Conservation (phyloP, 2,113 vertebrate genomes). For the Leptobrachium leishanense region DNA sequence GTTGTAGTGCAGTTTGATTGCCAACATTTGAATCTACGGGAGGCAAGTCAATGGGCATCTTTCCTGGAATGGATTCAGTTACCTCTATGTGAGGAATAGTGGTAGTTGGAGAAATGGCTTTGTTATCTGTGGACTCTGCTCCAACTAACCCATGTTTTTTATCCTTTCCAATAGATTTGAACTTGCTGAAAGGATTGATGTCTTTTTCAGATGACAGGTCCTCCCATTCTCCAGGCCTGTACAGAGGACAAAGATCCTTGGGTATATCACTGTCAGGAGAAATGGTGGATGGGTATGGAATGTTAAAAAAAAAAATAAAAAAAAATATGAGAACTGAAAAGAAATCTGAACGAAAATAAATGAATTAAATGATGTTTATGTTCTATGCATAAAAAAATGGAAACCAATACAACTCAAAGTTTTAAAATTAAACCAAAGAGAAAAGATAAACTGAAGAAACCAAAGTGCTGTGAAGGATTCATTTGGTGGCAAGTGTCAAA, state of each 20-base stretch:
- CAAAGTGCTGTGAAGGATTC: constrained; percentile 25
- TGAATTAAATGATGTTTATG: constrained; percentile 53
- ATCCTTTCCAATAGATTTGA: constrained; percentile 79
- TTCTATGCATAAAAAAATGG: constrained; percentile 38
- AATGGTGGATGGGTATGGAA: constrained; percentile 71
- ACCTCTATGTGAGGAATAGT: constrained; percentile 51
- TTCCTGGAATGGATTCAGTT: constrained; percentile 53
- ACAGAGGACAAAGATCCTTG: constrained; percentile 99
- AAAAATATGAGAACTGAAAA: constrained; percentile 55
- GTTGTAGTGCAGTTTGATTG: background rate
- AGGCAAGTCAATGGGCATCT: background rate
- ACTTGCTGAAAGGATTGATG: constrained; percentile 95
- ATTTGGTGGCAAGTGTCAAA: background rate
- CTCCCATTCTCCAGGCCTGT: constrained; percentile 98
- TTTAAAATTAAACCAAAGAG: constrained; percentile 57
- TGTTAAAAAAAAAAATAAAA: constrained; percentile 69
- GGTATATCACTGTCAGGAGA: constrained; percentile 88
- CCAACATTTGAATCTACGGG: constrained; percentile 3
- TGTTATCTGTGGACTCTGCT: constrained; percentile 19
- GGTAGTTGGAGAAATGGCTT: constrained; percentile 51
- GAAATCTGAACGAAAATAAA: constrained; percentile 52
- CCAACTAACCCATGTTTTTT: constrained; percentile 65
- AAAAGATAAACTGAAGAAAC: constrained; percentile 45
- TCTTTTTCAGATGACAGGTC: constrained; percentile 91
- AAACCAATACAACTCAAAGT: constrained; percentile 15